Conservation (phyloP, 2,113 vertebrate species). For the Elephantulus edwardii region DNA sequence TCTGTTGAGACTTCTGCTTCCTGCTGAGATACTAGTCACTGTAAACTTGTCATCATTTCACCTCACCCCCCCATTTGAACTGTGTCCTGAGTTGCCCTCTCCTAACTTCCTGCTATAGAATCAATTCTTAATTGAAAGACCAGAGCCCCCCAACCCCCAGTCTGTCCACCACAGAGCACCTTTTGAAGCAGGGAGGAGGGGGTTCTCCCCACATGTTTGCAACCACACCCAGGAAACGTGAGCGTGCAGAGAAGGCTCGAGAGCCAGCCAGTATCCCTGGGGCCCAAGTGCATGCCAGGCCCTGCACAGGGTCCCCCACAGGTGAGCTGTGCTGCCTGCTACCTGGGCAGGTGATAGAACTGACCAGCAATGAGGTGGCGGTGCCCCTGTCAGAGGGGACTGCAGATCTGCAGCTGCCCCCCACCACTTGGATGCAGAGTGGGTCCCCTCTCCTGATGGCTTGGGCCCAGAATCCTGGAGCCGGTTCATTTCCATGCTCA, state of each 20-base stretch:
- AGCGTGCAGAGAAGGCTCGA: accelerated
- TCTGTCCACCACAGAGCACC: accelerated
- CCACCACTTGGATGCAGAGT: accelerated
- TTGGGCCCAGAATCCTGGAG: neutral
- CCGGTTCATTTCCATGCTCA: too few relatives aligned
- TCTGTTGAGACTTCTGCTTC: slow-evolving; percentile 69
- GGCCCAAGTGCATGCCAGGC: accelerated
- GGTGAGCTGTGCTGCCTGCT: neutral
- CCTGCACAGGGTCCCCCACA: neutral
- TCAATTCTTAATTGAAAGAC: neutral
- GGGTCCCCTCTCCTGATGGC: too few relatives aligned
- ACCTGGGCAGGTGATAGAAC: neutral
- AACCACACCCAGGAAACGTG: neutral
- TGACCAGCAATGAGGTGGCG: neutral
- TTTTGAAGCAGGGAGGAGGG: neutral
- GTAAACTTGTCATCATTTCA: neutral
- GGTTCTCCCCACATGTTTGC: accelerated
- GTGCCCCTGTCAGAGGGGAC: neutral
- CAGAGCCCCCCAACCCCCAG: neutral
- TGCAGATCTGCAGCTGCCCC: neutral
- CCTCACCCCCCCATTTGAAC: neutral
- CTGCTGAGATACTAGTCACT: slow-evolving; percentile 38
- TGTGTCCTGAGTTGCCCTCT: slow-evolving; percentile 12
- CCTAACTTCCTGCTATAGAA: slow-evolving; percentile 27
- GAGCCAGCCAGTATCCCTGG: neutral